Evolutionary conservation across 2,888 invertebrate genomes (phyloP).

Genomic region (Drosophila nr. perissopoda): DNA sequence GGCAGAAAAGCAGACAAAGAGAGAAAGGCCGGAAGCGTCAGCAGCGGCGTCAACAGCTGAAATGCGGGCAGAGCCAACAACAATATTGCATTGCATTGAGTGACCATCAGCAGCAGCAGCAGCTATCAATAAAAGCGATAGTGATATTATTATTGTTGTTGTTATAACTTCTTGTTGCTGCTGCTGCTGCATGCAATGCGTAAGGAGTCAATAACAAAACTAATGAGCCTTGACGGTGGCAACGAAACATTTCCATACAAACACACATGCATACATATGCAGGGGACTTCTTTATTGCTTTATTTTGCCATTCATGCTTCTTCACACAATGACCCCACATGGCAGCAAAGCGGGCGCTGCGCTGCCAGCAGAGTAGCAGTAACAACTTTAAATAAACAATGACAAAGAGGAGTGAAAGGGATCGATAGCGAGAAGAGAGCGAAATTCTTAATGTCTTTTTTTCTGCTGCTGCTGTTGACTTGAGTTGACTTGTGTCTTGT

Average conservation of each 20-base stretch:
- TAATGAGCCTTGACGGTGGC: slow-evolving; percentile 77
- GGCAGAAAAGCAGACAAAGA: slow-evolving; percentile 38
- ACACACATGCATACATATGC: slow-evolving; percentile 5
- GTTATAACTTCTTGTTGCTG: slow-evolving; percentile 23
- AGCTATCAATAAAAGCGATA: slow-evolving; percentile 79
- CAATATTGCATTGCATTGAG: slow-evolving; percentile 57
- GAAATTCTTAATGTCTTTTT: slow-evolving; percentile 22
- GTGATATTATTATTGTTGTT: slow-evolving; percentile 45
- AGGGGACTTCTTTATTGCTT: slow-evolving; percentile 63
- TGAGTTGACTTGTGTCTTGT: background rate
- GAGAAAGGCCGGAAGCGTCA: slow-evolving; percentile 61
- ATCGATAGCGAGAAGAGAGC: background rate
- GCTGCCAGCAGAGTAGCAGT: slow-evolving; percentile 10
- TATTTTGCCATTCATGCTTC: slow-evolving; percentile 74
- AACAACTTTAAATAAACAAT: slow-evolving; percentile 63
- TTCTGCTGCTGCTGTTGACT: background rate
- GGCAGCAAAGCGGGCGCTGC: slow-evolving; percentile 51
- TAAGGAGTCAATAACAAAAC: slow-evolving; percentile 78
- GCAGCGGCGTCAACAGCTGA: slow-evolving; percentile 61
- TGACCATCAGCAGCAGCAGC: slow-evolving; percentile 62
- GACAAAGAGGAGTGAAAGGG: slow-evolving; percentile 23
- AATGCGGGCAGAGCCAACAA: slow-evolving; percentile 68
- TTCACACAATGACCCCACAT: slow-evolving; percentile 78
- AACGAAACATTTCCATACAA: slow-evolving; percentile 13
- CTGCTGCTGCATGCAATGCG: slow-evolving; percentile 38